These are phyloP conservation scores for Todiramphus saurophagus DNA, from an alignment of 2,113 vertebrate genomes.

Conservation along the genomic window DNA sequence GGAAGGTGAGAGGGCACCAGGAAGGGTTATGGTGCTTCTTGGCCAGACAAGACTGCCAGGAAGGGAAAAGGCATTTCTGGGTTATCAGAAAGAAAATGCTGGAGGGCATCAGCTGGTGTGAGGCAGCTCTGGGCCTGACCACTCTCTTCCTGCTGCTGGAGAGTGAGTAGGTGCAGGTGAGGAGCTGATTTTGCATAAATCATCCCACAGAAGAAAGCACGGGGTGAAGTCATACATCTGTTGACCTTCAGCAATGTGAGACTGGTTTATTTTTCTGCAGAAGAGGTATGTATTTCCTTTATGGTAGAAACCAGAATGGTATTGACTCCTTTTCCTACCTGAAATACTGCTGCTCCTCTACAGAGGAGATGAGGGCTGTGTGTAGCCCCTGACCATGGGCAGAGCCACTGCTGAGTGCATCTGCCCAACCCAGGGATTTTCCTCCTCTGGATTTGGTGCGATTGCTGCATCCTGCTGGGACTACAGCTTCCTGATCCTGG, in stretches of 20 bases:
- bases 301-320: neutral
- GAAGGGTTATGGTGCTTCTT: neutral
- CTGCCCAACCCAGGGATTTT: neutral
- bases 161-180: neutral
- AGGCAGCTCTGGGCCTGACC: neutral
- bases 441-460: neutral
- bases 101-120: neutral
- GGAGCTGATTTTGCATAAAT: neutral
- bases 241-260: neutral
- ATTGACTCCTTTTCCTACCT: neutral
- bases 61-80: neutral
- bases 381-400: neutral
- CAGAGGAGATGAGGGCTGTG: neutral
- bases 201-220: neutral
- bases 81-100: neutral
- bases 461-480: neutral
- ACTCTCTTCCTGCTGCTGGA: neutral
- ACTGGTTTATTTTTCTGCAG: neutral
- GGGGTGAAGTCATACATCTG: neutral
- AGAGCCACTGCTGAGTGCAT: neutral
- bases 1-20: neutral
- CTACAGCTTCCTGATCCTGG: neutral
- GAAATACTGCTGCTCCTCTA: neutral
- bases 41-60: neutral
- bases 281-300: neutral